Percentiles rank a stretch among this genome's conserved stretches.
phyloP scores from a whole-genome alignment of 2,888 invertebrate species.

The Hydrotaea cyrtoneurina region DNA sequence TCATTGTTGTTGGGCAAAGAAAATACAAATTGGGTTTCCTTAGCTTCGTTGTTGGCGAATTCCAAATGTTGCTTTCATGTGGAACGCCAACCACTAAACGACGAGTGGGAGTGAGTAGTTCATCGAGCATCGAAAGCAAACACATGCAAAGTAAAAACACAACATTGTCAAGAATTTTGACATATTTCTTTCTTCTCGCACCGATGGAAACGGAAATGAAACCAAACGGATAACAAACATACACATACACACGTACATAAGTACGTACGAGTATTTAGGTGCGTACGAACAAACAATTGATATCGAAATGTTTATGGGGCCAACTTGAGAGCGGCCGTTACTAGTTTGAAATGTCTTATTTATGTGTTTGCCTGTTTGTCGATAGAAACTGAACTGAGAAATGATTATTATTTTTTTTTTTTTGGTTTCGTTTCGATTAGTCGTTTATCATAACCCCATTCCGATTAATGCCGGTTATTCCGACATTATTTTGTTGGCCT shows the following conservation, averaged over 20 bases:
- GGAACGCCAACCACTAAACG: not conserved
- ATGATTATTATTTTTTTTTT: constrained; percentile 24
- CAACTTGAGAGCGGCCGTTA: not conserved
- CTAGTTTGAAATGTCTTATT: not conserved
- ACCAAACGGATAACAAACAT: not conserved
- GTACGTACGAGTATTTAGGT: too few relatives aligned
- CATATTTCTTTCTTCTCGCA: constrained; percentile 11
- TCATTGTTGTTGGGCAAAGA: not conserved
- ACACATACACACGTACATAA: too few relatives aligned
- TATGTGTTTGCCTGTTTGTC: not conserved
- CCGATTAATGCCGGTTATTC: too few relatives aligned
- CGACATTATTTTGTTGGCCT: too few relatives aligned
- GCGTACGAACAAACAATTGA: not conserved
- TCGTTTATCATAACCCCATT: not conserved
- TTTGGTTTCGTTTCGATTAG: not conserved
- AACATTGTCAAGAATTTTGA: constrained; percentile 29
- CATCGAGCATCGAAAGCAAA: not conserved
- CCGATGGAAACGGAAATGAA: not conserved
- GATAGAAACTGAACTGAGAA: constrained; percentile 16
- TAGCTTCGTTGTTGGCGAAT: too few relatives aligned
- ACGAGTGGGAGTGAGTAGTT: too few relatives aligned
- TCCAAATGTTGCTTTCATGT: not conserved
- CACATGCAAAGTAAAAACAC: not conserved
- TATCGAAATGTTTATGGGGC: not conserved
- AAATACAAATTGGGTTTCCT: not conserved